Base-by-base conservation (phyloP, 2,888 invertebrate species). In the Sarcophaga carnaria region DNA sequence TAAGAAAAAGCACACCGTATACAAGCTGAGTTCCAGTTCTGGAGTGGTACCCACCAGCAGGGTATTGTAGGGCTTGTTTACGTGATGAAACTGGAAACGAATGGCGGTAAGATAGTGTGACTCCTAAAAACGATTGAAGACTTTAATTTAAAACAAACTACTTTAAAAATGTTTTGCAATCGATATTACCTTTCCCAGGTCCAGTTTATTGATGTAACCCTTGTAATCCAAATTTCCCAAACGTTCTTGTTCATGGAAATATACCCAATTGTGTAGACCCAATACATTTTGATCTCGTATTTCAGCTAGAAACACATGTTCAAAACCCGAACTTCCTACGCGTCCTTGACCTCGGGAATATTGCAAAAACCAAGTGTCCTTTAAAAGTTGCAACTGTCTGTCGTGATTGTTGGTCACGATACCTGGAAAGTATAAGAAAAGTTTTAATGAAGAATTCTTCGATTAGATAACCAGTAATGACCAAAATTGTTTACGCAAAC, bases 291-390 rank as follows among this genome's bases (percentile, higher is more conserved):
- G 87, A 17, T 91, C 90, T 2, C 90, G 89, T 11, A 92, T 74
- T 64, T 92, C 92, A 0, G 92, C 92, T 80, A 92, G 85, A 70
- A 92, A 92, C 0, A 92, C 90, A 76, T 92, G 92, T 79, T 92
- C 92, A 67, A 92, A 92, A 22, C 91, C 91, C 2, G 92, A 92
- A 78, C 92, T 92, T n/a, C 92, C 90, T n/a, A 91, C 74, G 25
- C 89, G 89, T 11, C 90, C 89, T 4, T 89, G 90, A 0, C 90
- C 91, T 0, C 92, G 90, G 3, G 92, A 91, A 62, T 92, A 92
- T 0, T 90, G 92, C 4, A 92, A 90, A 66, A 92, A 92, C 92
- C 92, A 92, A 0, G 91, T 89, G 0, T 92, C 90, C 54, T 89
- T 89, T 2, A 92, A 89, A 4, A 92, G 77, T 20, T 90, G 89